These are phyloP conservation scores for Octomys mimax DNA, from an alignment of 2,797 vertebrate species.

Conservation along the genomic window DNA sequence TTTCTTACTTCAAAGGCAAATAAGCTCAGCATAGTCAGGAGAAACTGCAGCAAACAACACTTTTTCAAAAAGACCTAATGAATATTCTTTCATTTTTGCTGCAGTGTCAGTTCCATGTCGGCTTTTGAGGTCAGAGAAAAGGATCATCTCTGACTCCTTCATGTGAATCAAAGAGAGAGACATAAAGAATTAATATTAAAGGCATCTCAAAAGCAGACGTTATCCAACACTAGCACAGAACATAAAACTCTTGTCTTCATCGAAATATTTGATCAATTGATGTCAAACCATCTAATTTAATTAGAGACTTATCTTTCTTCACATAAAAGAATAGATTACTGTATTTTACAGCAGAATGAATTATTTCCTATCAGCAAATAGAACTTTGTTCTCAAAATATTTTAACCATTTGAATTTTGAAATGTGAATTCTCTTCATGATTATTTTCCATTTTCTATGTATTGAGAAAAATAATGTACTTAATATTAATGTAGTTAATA, in stretches of 20 bases:
- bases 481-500: conserved; percentile 26
- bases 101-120: conserved; percentile 46
- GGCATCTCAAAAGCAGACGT: conserved; percentile 33
- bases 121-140: conserved; percentile 58
- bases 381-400: conserved; percentile 58
- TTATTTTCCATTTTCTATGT: conserved; percentile 43
- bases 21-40: conserved; percentile 48
- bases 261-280: conserved; percentile 71
- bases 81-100: conserved; percentile 55
- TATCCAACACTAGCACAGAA: conserved; percentile 18
- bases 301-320: conserved; percentile 63
- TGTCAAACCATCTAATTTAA: conserved; percentile 72
- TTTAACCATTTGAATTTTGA: conserved; percentile 72
- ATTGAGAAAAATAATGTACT: conserved; percentile 59
- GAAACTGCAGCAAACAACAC: conserved; percentile 42
- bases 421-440: not conserved
- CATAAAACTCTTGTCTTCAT: conserved; percentile 57
- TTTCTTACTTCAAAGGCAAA: conserved; percentile 70
- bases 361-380: conserved; percentile 54
- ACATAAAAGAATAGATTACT: conserved; percentile 56
- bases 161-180: conserved; percentile 63
- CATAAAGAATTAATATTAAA: conserved; percentile 56
- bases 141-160: conserved; percentile 48
- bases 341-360: conserved; percentile 50
- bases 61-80: conserved; percentile 43